Conservation (phyloP, 2,888 invertebrate genomes). For the Psylliodes chrysocephalus region DNA sequence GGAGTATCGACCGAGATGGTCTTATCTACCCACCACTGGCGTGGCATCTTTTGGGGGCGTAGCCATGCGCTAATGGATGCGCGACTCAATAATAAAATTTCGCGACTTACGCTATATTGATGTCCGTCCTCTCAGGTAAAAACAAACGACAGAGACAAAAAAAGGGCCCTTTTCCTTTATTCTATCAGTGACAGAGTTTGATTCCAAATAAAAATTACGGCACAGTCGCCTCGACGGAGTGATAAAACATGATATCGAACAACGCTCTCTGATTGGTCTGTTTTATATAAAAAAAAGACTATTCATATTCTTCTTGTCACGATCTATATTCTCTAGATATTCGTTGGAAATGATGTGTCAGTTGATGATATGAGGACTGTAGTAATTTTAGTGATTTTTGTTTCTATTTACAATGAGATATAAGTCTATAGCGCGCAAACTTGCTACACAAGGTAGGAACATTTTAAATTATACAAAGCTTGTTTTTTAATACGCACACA, state of each 20-base stretch:
- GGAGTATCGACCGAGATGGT: conserved; percentile 62
- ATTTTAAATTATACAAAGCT: conserved; percentile 10
- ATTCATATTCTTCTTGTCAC: conserved; percentile 61
- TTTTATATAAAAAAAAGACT: conserved; percentile 60
- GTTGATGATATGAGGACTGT: conserved; percentile 54
- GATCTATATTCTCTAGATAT: conserved; percentile 53
- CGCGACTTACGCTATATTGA: conserved; percentile 52
- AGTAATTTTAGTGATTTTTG: conserved; percentile 41
- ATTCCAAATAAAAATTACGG: conserved; percentile 62
- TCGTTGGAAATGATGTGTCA: conserved; percentile 52
- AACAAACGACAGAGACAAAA: conserved; percentile 50
- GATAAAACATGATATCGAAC: conserved; percentile 65
- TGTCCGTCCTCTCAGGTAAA: conserved; percentile 44
- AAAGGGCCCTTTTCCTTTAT: conserved; percentile 49
- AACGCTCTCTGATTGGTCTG: conserved; percentile 62
- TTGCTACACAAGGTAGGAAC: conserved; percentile 74
- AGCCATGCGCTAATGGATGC: conserved; percentile 57
- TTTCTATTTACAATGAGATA: conserved; percentile 71
- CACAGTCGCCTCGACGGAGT: conserved; percentile 63
- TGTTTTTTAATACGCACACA: background rate
- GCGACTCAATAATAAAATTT: conserved; percentile 54
- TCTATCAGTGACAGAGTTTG: conserved; percentile 52
- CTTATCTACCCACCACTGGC: conserved; percentile 60
- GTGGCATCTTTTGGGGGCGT: conserved; percentile 57
- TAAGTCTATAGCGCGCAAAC: conserved; percentile 77